phyloP scores from a whole-genome alignment of 1,140 invertebrate genomes.

The Aethina tumida region DNA sequence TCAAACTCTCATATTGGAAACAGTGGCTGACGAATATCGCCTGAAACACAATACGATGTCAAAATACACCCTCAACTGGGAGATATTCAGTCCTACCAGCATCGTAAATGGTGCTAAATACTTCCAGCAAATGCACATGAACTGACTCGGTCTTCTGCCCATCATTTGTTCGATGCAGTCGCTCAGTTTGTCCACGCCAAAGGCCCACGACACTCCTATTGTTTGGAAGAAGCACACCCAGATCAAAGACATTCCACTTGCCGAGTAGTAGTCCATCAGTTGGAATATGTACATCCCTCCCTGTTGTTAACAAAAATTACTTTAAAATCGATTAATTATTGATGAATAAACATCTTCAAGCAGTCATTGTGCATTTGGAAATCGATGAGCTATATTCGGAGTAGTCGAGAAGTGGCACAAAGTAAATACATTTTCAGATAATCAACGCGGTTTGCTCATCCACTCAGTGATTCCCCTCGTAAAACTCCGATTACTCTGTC shows the following conservation, averaged over 20 bases:
- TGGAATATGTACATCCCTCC: slow-evolving; percentile 64
- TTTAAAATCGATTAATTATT: too few relatives aligned
- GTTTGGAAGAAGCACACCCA: slow-evolving; percentile 61
- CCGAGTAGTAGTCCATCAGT: slow-evolving; percentile 63
- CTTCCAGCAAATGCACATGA: slow-evolving; percentile 55
- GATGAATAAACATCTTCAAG: too few relatives aligned
- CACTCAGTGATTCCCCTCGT: too few relatives aligned
- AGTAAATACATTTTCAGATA: too few relatives aligned
- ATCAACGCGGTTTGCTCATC: too few relatives aligned
- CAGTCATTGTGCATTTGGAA: too few relatives aligned
- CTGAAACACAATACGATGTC: slow-evolving; percentile 37
- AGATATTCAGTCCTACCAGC: slow-evolving; percentile 39
- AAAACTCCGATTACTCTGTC: too few relatives aligned
- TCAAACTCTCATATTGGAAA: slow-evolving; percentile 53
- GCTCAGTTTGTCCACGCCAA: slow-evolving; percentile 47
- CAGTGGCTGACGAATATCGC: slow-evolving; percentile 61
- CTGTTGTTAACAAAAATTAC: too few relatives aligned
- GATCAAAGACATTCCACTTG: slow-evolving; percentile 55
- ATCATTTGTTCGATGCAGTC: slow-evolving; percentile 62
- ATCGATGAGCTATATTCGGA: too few relatives aligned
- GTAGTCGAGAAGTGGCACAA: too few relatives aligned
- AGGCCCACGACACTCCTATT: slow-evolving; percentile 56
- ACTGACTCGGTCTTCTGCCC: slow-evolving; percentile 45
- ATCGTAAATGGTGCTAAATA: slow-evolving; percentile 50
- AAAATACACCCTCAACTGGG: neutral